phyloP scores from a whole-genome alignment of 2,797 vertebrate species.

The Miichthys miiuy region DNA sequence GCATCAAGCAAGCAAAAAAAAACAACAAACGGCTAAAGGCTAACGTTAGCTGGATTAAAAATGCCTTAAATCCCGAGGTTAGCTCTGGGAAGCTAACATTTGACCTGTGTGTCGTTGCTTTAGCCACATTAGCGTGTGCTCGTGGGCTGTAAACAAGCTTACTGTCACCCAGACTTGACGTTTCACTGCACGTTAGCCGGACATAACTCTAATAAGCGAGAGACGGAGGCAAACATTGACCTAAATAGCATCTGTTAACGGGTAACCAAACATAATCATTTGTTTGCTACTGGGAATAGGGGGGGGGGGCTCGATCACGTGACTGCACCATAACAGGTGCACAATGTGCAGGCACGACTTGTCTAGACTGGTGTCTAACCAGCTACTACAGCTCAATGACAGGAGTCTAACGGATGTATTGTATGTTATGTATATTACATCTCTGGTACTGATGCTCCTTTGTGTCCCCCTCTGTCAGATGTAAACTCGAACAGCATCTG shows the following conservation, averaged over 20 bases:
- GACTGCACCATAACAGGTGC: conserved; percentile 67
- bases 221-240: conserved; percentile 13
- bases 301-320: conserved; percentile 45
- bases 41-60: conserved; percentile 46
- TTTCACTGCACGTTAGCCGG: background rate
- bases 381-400: conserved; percentile 5
- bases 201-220: background rate
- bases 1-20: conserved; percentile 24
- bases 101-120: background rate
- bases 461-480: conserved; percentile 80
- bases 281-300: conserved; percentile 41
- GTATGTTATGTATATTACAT: background rate
- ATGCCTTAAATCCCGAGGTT: background rate
- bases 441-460: background rate
- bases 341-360: conserved; percentile 17
- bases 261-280: conserved; percentile 15
- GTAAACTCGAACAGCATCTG: conserved; percentile 81
- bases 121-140: background rate
- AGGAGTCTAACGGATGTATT: background rate
- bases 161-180: background rate
- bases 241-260: conserved; percentile 58
- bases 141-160: background rate
- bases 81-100: background rate
- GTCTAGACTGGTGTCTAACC: conserved; percentile 15
- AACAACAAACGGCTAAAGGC: conserved; percentile 35